A percentile compares a stretch with the other conserved stretches of the same genome.
phyloP scores from a whole-genome alignment of 2,113 vertebrate species.

The Seriola quinqueradiata region DNA sequence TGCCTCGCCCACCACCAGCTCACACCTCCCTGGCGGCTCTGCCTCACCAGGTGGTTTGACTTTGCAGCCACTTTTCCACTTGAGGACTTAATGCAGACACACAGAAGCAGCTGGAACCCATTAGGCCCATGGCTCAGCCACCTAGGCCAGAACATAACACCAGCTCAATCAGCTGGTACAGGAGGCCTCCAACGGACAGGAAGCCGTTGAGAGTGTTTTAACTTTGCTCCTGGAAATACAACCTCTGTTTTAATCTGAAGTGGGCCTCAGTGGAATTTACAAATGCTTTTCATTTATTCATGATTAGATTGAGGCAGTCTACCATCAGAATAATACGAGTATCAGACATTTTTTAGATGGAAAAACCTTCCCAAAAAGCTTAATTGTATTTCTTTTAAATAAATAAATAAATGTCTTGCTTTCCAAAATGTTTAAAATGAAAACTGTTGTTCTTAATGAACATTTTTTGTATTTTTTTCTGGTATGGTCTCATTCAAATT shows the following conservation, averaged over 20 bases:
- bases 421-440: no score
- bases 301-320: background rate
- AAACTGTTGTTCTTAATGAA: no score
- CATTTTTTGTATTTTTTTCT: no score
- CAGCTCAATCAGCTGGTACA: conserved; percentile 83
- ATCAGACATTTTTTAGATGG: no score
- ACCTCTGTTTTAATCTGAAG: conserved; percentile 2
- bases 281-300: background rate
- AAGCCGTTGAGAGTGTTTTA: conserved; percentile 25
- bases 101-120: conserved; percentile 91
- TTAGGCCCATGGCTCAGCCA: conserved; percentile 83
- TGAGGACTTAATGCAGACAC: conserved; percentile 93
- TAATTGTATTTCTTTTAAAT: no score
- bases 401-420: no score
- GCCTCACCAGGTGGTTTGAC: conserved; percentile 95
- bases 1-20: conserved; percentile 66
- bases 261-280: background rate
- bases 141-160: conserved; percentile 78
- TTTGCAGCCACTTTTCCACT: conserved; percentile 98
- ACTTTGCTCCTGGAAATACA: conserved; percentile 25
- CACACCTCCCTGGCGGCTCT: conserved; percentile 90
- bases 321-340: background rate
- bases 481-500: no score
- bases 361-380: no score
- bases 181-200: conserved; percentile 55